Evolutionary conservation across 2,888 invertebrate species (phyloP).

Genomic region (Stegophylla sp.): DNA sequence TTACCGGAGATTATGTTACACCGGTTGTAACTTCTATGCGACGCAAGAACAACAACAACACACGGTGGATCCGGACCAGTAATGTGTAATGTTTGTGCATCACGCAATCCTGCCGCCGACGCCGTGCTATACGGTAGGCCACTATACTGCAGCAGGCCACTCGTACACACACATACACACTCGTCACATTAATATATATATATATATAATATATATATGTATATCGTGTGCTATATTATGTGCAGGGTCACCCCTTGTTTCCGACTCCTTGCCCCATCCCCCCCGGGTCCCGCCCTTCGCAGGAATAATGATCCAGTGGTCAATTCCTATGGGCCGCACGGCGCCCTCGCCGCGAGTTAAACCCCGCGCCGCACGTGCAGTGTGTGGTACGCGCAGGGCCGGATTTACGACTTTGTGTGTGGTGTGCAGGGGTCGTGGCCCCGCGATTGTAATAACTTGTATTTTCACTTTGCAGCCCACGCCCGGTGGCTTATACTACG

Average conservation of each 20-base stretch:
- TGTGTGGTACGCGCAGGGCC: constrained; percentile 4
- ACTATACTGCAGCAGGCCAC: background rate
- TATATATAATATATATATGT: too few species aligned
- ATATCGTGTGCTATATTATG: too few species aligned
- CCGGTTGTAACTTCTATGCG: constrained; percentile 39
- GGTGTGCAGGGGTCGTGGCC: background rate
- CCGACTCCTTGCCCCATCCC: background rate
- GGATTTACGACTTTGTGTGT: constrained; percentile 56
- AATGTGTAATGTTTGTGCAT: constrained; percentile 56
- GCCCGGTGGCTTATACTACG: background rate
- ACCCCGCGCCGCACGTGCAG: background rate
- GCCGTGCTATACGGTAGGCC: background rate
- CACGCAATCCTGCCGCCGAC: constrained; percentile 40
- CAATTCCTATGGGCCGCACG: constrained; percentile 37
- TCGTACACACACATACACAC: background rate
- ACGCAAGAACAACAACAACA: constrained; percentile 51
- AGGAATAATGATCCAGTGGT: constrained; percentile 55
- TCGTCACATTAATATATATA: background rate
- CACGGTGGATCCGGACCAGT: constrained; percentile 49
- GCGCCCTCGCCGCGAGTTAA: constrained; percentile 7
- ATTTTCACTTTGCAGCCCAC: background rate
- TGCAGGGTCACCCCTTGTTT: background rate
- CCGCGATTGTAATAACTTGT: constrained; percentile 4
- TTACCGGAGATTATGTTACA: constrained; percentile 57
- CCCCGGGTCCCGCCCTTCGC: constrained; percentile 27